phyloP scores from a whole-genome alignment of 23 tunicate species.

The Phallusia fumigata region DNA sequence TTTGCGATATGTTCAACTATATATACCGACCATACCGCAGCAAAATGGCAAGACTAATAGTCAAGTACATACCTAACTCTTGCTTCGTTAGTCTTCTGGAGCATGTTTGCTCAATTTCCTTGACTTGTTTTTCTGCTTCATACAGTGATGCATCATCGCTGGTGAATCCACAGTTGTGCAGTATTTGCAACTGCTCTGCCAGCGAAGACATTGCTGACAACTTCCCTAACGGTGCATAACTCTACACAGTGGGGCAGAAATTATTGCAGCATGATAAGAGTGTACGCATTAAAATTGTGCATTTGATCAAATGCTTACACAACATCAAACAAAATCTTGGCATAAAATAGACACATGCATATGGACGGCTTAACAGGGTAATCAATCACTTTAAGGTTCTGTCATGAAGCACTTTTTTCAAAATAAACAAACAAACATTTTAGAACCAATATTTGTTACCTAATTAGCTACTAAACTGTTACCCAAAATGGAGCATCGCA shows the following conservation, averaged over 20 bases:
- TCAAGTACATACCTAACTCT: background rate
- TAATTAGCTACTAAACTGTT: too few relatives aligned
- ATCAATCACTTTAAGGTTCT: too few relatives aligned
- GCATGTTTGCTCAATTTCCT: background rate
- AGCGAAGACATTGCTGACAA: background rate
- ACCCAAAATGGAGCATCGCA: too few relatives aligned
- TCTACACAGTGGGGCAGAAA: slow-evolving; percentile 2
- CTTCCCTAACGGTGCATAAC: background rate
- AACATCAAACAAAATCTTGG: background rate
- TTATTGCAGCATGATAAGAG: background rate
- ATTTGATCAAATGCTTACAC: background rate
- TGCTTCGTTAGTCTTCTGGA: background rate
- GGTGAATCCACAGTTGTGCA: background rate
- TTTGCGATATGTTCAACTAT: too few relatives aligned
- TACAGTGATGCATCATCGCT: background rate
- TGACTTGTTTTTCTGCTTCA: slow-evolving; percentile 1
- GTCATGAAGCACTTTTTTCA: too few relatives aligned
- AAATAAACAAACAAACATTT: too few relatives aligned
- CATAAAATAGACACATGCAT: too few relatives aligned
- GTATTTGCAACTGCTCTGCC: background rate
- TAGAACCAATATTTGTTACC: too few relatives aligned
- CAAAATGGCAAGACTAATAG: too few relatives aligned
- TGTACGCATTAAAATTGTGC: background rate
- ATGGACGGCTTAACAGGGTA: too few relatives aligned
- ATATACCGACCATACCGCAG: too few relatives aligned